A percentile compares a stretch with the other conserved stretches of the same genome.
These are phyloP conservation scores for Epizoanthus ramosus DNA, from an alignment of 92 coral and sea anemone genomes.

Conservation along the genomic window DNA sequence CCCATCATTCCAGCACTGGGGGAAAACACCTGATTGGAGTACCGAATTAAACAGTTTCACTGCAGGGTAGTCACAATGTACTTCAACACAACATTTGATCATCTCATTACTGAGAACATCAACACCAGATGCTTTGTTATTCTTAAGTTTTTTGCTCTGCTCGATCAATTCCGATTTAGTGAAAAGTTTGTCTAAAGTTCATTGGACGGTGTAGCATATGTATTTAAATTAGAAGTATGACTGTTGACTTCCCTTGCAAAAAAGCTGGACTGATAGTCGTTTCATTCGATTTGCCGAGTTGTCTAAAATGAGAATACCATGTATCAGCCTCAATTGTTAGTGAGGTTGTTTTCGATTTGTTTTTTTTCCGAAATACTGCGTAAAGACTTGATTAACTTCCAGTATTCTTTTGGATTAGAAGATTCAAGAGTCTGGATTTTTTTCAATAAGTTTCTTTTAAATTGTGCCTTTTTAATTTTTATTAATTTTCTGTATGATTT, in stretches of 20 bases:
- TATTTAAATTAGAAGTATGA: background rate
- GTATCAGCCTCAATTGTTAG: background rate
- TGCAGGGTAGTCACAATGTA: background rate
- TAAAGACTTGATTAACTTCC: background rate
- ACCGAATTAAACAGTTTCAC: background rate
- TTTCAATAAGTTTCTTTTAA: background rate
- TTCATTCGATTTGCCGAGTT: background rate
- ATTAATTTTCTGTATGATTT: background rate
- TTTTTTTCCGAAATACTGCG: background rate
- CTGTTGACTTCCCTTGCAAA: background rate
- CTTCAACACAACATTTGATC: background rate
- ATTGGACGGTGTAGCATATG: background rate
- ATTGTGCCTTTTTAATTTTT: background rate
- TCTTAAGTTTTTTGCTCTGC: background rate
- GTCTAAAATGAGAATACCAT: background rate
- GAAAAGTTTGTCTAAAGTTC: background rate
- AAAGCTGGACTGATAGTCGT: background rate
- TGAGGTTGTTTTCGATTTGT: background rate
- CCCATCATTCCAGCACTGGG: background rate
- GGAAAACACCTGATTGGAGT: background rate
- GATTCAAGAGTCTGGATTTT: background rate
- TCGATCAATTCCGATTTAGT: background rate
- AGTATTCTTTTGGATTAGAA: background rate
- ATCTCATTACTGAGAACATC: constrained; percentile 4
- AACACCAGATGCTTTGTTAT: constrained; percentile 2